Conservation (phyloP, 2,113 vertebrate genomes). For the Etheostoma cragini region DNA sequence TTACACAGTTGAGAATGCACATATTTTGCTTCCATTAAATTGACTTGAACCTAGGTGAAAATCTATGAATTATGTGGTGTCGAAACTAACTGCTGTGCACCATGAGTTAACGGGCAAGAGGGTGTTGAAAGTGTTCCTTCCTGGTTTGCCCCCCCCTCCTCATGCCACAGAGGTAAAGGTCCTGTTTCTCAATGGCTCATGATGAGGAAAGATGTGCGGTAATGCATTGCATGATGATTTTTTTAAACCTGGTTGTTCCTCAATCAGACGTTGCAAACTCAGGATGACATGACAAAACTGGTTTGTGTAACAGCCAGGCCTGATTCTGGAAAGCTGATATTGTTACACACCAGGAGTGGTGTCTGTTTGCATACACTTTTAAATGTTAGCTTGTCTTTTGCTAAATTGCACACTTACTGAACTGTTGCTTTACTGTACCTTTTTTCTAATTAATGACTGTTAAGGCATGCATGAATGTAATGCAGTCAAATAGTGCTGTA, state of each 20-base stretch:
- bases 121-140: slow-evolving; percentile 14
- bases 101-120: neutral
- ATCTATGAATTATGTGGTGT: too few relatives aligned
- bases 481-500: neutral
- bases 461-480: neutral
- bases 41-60: neutral
- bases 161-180: neutral
- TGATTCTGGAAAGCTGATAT: neutral
- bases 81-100: neutral
- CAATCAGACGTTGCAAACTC: slow-evolving; percentile 59
- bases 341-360: neutral
- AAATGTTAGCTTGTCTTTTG: neutral
- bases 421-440: too few relatives aligned
- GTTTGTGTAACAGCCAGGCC: neutral
- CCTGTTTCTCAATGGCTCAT: slow-evolving; percentile 19
- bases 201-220: slow-evolving; percentile 60
- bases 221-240: slow-evolving; percentile 27
- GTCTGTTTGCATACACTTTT: neutral
- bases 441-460: too few relatives aligned
- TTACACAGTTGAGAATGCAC: neutral
- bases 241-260: too few relatives aligned
- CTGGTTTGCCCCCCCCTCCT: neutral
- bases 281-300: slow-evolving; percentile 80
- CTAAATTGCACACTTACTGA: neutral
- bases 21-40: neutral